Base-by-base conservation (phyloP, 2,797 vertebrate genomes). In the Gadopsis marmoratus region DNA sequence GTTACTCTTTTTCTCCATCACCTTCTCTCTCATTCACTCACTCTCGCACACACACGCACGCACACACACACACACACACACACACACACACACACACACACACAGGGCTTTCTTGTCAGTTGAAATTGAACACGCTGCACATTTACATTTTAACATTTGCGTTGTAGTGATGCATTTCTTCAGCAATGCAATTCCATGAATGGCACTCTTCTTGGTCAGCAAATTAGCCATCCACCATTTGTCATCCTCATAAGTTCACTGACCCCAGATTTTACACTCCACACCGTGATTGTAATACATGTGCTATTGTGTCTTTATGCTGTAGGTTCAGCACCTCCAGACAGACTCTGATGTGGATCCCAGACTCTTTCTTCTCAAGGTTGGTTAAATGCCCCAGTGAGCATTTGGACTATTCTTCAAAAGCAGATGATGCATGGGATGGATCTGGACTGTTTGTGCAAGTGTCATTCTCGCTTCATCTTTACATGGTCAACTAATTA, bases 311-410 rank as follows among this genome's bases (percentile, higher is more conserved):
- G 51, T 85, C 58, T 75, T 70, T 13, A 14, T 55, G 0, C 71
- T 92, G 77, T 83, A 99, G 98, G 85, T 99, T 99, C 93, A 97
- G 98, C 94, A 99, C 98, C 76, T 99, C 98, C 86, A 97, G 97
- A 83, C 98, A 99, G 92, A 99, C 98, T 48, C 96, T 99, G 39
- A 99, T 97, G 95, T 99, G 98, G 98, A 97, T 99, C 94, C 98
- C 98, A 84, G 98, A 99, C 92, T 99, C 98, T 11, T 99, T 99
- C 95, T 99, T 99, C 94, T 99, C 98, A 83, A 99, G 98, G 98
- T 99, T 95, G 89, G 93, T 91, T 16, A 8, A 69, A 74, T 64
- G 70, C 51, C 70, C 12, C 47, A 11, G 37, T 39, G 62, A 48
- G 37, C n/a, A 31, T 69, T 4, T 76, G 35, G 47, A 31, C 13